Conservation (phyloP, 2,888 invertebrate genomes). For the Sminthurides aquaticus region DNA sequence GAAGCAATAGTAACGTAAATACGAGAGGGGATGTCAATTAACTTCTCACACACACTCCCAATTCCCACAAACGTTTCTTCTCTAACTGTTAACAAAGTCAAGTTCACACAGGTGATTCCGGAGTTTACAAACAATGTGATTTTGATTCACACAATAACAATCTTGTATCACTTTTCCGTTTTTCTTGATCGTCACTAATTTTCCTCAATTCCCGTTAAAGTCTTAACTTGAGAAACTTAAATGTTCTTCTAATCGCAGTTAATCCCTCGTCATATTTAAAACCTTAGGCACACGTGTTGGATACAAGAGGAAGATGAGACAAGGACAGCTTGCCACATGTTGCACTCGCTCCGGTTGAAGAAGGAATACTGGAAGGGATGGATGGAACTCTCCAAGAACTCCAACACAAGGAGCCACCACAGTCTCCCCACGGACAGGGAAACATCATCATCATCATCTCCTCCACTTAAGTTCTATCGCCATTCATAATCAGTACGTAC, state of each 20-base stretch:
- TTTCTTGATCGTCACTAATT: not conserved
- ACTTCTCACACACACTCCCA: not conserved
- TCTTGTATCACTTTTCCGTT: not conserved
- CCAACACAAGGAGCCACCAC: not conserved
- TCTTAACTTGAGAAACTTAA: not conserved
- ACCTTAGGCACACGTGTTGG: not conserved
- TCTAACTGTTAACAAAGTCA: not conserved
- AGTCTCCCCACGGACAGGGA: constrained; percentile 2
- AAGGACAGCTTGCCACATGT: constrained; percentile 34
- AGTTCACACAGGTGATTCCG: not conserved
- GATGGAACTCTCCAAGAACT: not conserved
- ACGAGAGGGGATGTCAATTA: not conserved
- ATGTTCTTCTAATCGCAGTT: not conserved
- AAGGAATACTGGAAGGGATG: constrained; percentile 27
- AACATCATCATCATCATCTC: not conserved
- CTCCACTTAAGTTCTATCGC: not conserved
- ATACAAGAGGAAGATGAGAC: constrained; percentile 1
- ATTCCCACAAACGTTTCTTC: not conserved
- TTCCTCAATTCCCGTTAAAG: not conserved
- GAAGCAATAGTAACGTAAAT: no score
- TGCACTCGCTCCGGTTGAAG: constrained; percentile 38
- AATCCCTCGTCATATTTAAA: no score
- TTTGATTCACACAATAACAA: not conserved
- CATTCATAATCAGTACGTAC: not conserved
- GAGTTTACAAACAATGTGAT: not conserved